Conservation (phyloP, 2,888 invertebrate genomes). For the Microctonus aethiopoides region DNA sequence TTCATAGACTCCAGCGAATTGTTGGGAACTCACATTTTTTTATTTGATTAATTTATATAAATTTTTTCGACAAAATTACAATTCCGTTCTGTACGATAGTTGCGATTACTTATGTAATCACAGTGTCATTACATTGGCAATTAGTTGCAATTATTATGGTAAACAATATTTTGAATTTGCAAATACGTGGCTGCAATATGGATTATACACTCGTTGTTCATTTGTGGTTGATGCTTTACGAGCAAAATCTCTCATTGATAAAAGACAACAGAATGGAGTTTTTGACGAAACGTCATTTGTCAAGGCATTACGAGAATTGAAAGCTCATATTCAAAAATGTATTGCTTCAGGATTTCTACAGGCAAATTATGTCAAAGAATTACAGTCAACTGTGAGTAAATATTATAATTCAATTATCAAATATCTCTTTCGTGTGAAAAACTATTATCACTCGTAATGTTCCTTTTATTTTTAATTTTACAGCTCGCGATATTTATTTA, state of each 20-base stretch:
- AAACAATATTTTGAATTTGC: conserved; percentile 42
- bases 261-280: background rate
- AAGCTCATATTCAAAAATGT: background rate
- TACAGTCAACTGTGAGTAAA: background rate
- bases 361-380: background rate
- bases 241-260: background rate
- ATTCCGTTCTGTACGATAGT: conserved; percentile 34
- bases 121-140: conserved; percentile 27
- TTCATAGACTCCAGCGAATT: background rate
- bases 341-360: background rate
- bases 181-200: conserved; percentile 39
- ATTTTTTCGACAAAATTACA: conserved; percentile 33
- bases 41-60: conserved; percentile 38
- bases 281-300: background rate
- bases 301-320: background rate
- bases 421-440: background rate
- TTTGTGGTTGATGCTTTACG: background rate
- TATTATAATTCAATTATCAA: background rate
- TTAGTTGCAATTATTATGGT: conserved; percentile 19
- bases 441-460: background rate
- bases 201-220: background rate
- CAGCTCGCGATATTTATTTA: background rate
- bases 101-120: conserved; percentile 41
- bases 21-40: conserved; percentile 36
- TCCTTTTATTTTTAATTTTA: background rate